Percentiles rank a stretch among this genome's conserved stretches.
Conservation (phyloP, 2,113 vertebrate species). For the Oryzias javanicus region DNA sequence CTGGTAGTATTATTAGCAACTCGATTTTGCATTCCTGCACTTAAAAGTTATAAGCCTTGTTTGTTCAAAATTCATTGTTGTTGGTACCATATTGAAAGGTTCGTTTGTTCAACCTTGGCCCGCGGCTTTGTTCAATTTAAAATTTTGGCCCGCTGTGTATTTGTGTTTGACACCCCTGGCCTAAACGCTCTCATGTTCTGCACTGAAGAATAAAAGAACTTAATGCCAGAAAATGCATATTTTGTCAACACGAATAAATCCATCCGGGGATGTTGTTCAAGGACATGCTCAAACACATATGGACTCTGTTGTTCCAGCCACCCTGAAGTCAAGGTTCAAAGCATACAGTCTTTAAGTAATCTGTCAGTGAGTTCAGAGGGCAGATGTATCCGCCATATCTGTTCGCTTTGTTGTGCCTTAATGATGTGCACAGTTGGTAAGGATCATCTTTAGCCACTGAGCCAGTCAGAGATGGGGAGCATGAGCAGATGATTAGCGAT, state of each 20-base stretch:
- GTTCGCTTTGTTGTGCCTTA: slow-evolving; percentile 11
- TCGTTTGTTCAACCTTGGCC: too few relatives aligned
- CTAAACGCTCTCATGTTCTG: background rate
- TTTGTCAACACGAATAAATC: slow-evolving; percentile 44
- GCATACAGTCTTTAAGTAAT: slow-evolving; percentile 49
- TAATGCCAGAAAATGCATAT: slow-evolving; percentile 24
- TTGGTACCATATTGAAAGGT: too few relatives aligned
- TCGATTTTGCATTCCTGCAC: too few relatives aligned
- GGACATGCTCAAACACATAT: slow-evolving; percentile 21
- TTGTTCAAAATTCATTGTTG: too few relatives aligned
- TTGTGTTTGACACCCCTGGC: too few relatives aligned
- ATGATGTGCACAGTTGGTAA: slow-evolving; percentile 50
- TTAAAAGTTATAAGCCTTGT: too few relatives aligned
- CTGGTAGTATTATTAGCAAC: too few relatives aligned
- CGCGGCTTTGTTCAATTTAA: too few relatives aligned
- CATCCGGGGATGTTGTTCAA: slow-evolving; percentile 24
- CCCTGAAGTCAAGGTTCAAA: slow-evolving; percentile 45
- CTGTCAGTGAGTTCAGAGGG: slow-evolving; percentile 47
- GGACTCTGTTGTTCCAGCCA: slow-evolving; percentile 14
- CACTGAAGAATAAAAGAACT: background rate
- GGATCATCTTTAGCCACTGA: slow-evolving; percentile 58
- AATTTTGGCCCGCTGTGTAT: too few relatives aligned
- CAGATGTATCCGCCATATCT: slow-evolving; percentile 14
- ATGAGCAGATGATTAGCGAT: slow-evolving; percentile 69
- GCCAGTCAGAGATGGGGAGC: slow-evolving; percentile 55